Conservation (phyloP, 2,797 vertebrate genomes). For the Eulemur mongoz region DNA sequence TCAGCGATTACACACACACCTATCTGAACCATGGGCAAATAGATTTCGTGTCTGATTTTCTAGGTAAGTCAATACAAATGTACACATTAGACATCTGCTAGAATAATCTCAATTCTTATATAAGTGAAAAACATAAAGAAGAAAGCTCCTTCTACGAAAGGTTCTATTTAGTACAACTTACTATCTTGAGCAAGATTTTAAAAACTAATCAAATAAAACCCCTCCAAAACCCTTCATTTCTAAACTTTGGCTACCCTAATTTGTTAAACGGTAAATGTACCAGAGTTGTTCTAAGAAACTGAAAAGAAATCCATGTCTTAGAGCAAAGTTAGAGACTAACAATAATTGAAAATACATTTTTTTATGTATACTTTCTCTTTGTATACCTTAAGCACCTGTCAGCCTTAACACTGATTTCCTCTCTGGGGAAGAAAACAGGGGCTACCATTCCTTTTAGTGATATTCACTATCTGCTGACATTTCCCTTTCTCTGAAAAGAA, state of each 20-base stretch:
- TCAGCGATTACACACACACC: background rate
- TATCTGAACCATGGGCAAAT: background rate
- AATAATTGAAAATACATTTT: constrained; percentile 7
- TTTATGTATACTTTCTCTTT: background rate
- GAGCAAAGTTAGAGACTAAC: background rate
- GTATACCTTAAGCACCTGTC: background rate
- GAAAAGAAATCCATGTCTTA: background rate
- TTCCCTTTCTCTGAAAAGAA: background rate
- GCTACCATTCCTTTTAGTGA: background rate
- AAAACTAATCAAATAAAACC: background rate
- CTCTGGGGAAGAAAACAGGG: background rate
- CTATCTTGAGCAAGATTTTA: background rate
- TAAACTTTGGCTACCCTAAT: background rate
- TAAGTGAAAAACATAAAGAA: constrained; percentile 28
- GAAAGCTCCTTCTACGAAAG: background rate
- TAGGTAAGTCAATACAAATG: background rate
- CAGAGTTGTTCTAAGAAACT: background rate
- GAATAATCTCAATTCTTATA: background rate
- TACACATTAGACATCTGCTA: background rate
- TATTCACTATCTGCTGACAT: background rate
- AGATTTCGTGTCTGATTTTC: background rate
- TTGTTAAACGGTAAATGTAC: background rate
- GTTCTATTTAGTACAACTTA: background rate
- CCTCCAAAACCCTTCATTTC: background rate
- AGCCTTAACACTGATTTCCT: background rate